Base-by-base conservation (phyloP, 2,888 invertebrate species). In the Tryphoninae sp. region DNA sequence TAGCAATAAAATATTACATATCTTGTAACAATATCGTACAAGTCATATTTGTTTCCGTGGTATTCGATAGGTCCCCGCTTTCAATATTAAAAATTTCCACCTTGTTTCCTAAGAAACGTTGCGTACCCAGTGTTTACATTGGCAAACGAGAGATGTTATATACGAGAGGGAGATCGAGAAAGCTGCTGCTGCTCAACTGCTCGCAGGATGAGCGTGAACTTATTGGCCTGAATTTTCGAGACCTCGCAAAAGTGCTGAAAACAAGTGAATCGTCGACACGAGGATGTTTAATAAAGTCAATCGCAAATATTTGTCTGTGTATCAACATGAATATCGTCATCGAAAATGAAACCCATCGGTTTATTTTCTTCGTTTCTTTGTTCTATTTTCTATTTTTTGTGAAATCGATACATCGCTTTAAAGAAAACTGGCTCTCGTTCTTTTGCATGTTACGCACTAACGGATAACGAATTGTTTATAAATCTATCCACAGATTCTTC, bases 161-260 rank as follows among this genome's bases (percentile, higher is more conserved):
- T n/a, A 22, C 13, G 55, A 55, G 33, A 62, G 77, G 51, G 64
- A 55, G 73, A 82, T 83, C 80, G 88, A 86, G 88, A 88, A 88
- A 88, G 88, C 85, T 84, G 84, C 79, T 78, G 82, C 81, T 80
- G 81, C 49, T 51, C 22, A 26, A 13, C 33, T 61, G 9, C 45
- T 16, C 51, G 42, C 58, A 77, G 82, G 84, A 86, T 71, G 77
- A 83, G 67, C 77, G 67, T 9, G 51, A 67, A 67, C 72, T 65
- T 40, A 26, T 67, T 55, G 72, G 53, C 73, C 67, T 67, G 61
- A 67, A 69, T 73, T 61, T 53, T 73, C 67, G 61, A 59, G 74
- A 65, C 19, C 9, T 26, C 23, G 22, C 22, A 42, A 40, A 74
- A 26, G 9, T n/a, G 16, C 22, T 49, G 7, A 19, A n/a, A 19